Evolutionary conservation across 2,888 invertebrate genomes (phyloP).

Genomic region (Orchesella flavescens): DNA sequence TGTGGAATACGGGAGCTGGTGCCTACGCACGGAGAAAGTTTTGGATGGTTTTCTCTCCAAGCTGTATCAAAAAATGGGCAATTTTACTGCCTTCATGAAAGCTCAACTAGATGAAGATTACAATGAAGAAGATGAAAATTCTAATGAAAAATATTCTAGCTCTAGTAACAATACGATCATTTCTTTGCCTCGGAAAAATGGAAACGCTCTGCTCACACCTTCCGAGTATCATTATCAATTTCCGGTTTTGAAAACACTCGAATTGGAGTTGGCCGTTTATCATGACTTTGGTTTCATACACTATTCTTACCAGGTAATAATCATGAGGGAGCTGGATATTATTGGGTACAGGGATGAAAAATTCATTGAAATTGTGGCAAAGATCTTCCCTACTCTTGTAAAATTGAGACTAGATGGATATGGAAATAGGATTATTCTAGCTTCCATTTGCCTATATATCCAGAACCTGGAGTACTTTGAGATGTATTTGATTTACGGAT

Average conservation of each 20-base stretch:
- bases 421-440: slow-evolving; percentile 64
- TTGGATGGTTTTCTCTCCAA: slow-evolving; percentile 65
- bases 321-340: slow-evolving; percentile 59
- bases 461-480: slow-evolving; percentile 62
- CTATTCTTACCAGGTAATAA: slow-evolving; percentile 57
- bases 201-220: slow-evolving; percentile 56
- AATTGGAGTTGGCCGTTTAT: slow-evolving; percentile 68
- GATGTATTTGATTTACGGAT: slow-evolving; percentile 66
- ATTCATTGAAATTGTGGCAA: slow-evolving; percentile 60
- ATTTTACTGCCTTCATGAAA: slow-evolving; percentile 63
- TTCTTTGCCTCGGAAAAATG: slow-evolving; percentile 66
- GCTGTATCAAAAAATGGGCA: slow-evolving; percentile 64
- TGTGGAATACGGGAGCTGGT: slow-evolving; percentile 66
- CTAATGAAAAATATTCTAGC: not conserved
- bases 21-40: slow-evolving; percentile 57
- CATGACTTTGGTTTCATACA: slow-evolving; percentile 64
- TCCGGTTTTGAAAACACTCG: slow-evolving; percentile 56
- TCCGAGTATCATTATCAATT: slow-evolving; percentile 57
- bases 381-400: slow-evolving; percentile 59
- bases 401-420: slow-evolving; percentile 65
- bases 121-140: slow-evolving; percentile 1
- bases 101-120: slow-evolving; percentile 31
- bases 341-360: slow-evolving; percentile 67
- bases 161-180: slow-evolving; percentile 43
- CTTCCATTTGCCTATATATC: slow-evolving; percentile 62